A percentile compares a stretch with the other conserved stretches of the same genome.
These are phyloP conservation scores for Nasonia vitripennis DNA, from an alignment of 1,140 invertebrate genomes.

Conservation along the genomic window DNA sequence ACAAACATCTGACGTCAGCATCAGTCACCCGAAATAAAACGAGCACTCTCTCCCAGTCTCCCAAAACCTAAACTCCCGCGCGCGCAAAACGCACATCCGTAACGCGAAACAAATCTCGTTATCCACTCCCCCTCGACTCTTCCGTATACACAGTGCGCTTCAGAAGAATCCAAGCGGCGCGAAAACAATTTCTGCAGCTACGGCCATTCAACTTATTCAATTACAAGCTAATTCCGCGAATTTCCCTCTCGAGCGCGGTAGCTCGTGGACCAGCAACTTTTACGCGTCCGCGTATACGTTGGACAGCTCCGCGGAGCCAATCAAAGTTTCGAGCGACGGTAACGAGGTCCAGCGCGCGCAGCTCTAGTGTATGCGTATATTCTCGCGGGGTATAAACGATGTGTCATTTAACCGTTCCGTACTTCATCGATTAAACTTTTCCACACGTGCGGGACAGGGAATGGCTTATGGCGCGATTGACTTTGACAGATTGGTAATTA, in stretches of 20 bases:
- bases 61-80: no score
- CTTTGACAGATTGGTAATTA: slow-evolving; percentile 37
- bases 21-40: no score
- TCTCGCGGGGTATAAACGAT: neutral
- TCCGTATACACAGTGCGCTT: no score
- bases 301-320: neutral
- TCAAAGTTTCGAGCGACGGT: slow-evolving; percentile 27
- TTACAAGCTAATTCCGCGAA: slow-evolving; percentile 23
- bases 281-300: no score
- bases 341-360: neutral
- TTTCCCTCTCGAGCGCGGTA: neutral
- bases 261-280: no score
- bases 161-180: neutral
- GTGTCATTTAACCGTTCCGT: neutral
- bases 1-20: no score
- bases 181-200: neutral
- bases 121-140: neutral
- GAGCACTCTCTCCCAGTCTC: no score
- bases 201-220: slow-evolving; percentile 23
- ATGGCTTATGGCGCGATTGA: neutral
- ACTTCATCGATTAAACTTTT: neutral
- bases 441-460: neutral
- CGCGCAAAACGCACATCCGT: no score
- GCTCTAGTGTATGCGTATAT: neutral
- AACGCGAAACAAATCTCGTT: neutral